Base-by-base conservation (phyloP, 2,888 invertebrate species). In the Drosophila siamana region DNA sequence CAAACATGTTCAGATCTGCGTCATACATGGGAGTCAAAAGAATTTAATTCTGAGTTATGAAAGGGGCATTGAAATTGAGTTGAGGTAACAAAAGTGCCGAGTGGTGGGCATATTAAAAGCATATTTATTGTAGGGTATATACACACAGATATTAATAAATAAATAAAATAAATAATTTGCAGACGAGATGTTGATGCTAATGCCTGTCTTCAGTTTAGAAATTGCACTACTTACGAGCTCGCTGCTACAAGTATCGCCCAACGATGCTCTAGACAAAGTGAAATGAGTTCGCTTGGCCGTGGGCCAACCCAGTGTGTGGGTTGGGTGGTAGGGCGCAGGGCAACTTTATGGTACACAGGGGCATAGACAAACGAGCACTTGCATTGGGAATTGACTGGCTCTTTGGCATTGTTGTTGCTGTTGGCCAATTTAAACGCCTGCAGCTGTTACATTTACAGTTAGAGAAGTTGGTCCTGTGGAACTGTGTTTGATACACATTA, bases 401-500 rank as follows among this genome's bases (percentile, higher is more conserved):
- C 9, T 69, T 69, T 65, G 13, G 9, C 15, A 5, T 44, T 48
- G 6, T 41, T 48, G 48, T 62, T 54, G 62, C 22, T 36, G 41
- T 51, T 57, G 56, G 75, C 62, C 67, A 82, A 79, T 85, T 86
- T 61, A 56, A 79, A 68, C 71, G 83, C 83, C 88, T 86, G 86
- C 88, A 83, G 83, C 88, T 85, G 86, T 82, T 72, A 70, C 68
- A 69, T 68, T 65, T 75, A 65, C 69, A 77, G 80, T 70, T 65
- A 36, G 26, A 65, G 60, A 64, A 64, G 50, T 81, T 78, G 69
- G 59, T 50, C 59, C 51, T 15, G 38, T 19, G 13, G 55, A 67
- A 60, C 61, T 64, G 70, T 9, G 54, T 48, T 55, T 62, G 73
- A 64, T 85, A 74, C 66, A 65, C 82, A 83, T 83, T 85, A 83